Percentiles rank a stretch among this genome's conserved stretches.
These are phyloP conservation scores for Microcebus tavaratra DNA, from an alignment of 2,113 vertebrate species.

Conservation along the genomic window DNA sequence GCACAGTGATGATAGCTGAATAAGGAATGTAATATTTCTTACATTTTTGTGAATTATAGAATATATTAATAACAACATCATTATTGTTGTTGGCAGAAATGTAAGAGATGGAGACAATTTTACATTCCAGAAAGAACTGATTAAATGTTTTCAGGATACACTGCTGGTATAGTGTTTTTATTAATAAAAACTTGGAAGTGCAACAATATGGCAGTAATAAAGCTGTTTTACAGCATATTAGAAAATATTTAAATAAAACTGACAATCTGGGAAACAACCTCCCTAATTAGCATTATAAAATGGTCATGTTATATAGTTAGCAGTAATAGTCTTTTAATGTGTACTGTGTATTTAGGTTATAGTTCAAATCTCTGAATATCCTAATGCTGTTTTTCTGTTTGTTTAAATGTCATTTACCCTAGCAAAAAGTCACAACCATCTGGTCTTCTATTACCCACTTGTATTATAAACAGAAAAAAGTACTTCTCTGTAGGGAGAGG, in stretches of 20 bases:
- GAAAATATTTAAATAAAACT: constrained; percentile 55
- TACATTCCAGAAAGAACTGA: constrained; percentile 28
- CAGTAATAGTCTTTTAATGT: constrained; percentile 57
- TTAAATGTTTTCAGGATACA: neutral
- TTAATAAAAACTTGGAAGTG: constrained; percentile 21
- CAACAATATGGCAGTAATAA: neutral
- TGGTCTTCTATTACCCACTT: constrained; percentile 81
- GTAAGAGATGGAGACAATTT: neutral
- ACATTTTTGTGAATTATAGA: neutral
- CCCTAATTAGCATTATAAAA: constrained; percentile 69
- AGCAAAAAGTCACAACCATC: constrained; percentile 85
- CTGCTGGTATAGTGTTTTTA: neutral
- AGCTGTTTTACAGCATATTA: neutral
- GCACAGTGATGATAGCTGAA: neutral
- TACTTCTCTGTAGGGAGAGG: constrained; percentile 69
- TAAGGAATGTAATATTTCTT: neutral
- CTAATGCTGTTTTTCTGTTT: constrained; percentile 81
- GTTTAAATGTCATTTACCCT: constrained; percentile 85
- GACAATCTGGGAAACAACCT: constrained; percentile 13
- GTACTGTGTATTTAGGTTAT: constrained; percentile 68
- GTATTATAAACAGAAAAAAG: constrained; percentile 79
- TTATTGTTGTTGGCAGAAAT: constrained; percentile 16
- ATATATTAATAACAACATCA: constrained; percentile 1
- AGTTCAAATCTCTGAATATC: constrained; percentile 73
- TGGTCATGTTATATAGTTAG: constrained; percentile 50